Conservation (phyloP, 2,113 vertebrate genomes). For the Clarias macrocephalus region DNA sequence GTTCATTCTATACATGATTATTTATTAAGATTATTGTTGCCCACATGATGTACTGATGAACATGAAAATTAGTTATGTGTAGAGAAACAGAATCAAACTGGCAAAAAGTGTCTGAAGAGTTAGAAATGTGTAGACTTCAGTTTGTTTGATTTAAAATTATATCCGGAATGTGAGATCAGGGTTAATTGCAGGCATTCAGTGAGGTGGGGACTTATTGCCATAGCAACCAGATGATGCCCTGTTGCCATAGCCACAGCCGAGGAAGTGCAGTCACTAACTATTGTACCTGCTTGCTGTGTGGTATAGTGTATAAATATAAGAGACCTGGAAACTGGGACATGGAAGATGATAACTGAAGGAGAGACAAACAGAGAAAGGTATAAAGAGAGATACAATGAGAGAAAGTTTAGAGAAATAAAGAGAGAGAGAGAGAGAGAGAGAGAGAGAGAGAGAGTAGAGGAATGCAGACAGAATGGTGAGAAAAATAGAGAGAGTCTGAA, state of each 20-base stretch:
- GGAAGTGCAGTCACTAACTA: constrained; percentile 16
- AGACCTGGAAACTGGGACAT: neutral
- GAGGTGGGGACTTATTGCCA: neutral
- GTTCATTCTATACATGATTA: neutral
- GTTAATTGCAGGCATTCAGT: constrained; percentile 15
- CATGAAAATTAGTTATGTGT: neutral
- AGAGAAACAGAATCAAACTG: neutral
- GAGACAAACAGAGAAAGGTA: neutral
- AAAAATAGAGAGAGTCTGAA: neutral
- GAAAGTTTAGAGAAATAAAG: neutral
- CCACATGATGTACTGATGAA: neutral
- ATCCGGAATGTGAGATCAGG: neutral
- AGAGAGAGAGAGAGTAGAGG: neutral
- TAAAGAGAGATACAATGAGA: neutral
- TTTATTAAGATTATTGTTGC: neutral
- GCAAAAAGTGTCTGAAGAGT: neutral
- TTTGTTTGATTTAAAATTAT: neutral
- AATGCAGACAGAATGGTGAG: neutral
- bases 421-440: neutral
- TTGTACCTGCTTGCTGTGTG: constrained; percentile 24
- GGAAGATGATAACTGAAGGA: neutral
- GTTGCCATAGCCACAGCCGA: constrained; percentile 47
- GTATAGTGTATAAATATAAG: neutral
- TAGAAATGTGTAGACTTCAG: too few relatives aligned
- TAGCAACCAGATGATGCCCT: constrained; percentile 34